Evolutionary conservation across 2,113 vertebrate genomes (phyloP), one percentile per base, ranked within the genome.

Genomic region (Condylura cristata): DNA sequence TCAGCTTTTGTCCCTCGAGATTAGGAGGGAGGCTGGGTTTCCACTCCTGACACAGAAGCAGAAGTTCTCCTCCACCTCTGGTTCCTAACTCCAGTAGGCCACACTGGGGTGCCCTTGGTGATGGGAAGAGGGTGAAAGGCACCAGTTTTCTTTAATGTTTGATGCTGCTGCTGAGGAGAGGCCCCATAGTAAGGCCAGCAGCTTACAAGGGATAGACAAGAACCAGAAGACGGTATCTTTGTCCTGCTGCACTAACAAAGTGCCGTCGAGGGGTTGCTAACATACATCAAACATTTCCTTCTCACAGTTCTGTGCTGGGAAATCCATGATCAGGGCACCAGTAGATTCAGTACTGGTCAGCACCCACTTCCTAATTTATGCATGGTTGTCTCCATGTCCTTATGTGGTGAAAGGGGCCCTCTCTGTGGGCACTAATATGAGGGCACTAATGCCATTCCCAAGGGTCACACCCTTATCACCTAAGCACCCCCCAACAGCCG

Each of bases 11-110:
- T 65, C 56, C 37, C 44, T 18, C 3, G 46, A 8, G 30, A 18
- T 56, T 2, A 28, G 51, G 32, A 44, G 41, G 16, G 11, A 68
- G 75, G 39, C n/a, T 8, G 0, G 79, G 61, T 30, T 37, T 68
- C 56, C 3, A 0, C 2, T 13, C 12, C 46, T 12, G 32, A 11
- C 39, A n/a, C 9, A 5, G 14, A 8, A 56, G 8, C 7, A 1
- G 14, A 34, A 9, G 7, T 61, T 37, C 65, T 56, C 30, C 81
- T 78, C 34, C 11, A 24, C 26, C 10, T 65, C 58, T 66, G 26
- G 30, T 37, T 84, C 5, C 1, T 70, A 63, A 44, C 58, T 8
- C 63, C 32, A 8, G 37, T 28, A 75, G 18, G 13, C 14, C 39
- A 37, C 2, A 8, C 6, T 8, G 39, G 72, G 60, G 32, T 32